Base-by-base conservation (phyloP, 2,113 vertebrate species). In the Origma solitaria region DNA sequence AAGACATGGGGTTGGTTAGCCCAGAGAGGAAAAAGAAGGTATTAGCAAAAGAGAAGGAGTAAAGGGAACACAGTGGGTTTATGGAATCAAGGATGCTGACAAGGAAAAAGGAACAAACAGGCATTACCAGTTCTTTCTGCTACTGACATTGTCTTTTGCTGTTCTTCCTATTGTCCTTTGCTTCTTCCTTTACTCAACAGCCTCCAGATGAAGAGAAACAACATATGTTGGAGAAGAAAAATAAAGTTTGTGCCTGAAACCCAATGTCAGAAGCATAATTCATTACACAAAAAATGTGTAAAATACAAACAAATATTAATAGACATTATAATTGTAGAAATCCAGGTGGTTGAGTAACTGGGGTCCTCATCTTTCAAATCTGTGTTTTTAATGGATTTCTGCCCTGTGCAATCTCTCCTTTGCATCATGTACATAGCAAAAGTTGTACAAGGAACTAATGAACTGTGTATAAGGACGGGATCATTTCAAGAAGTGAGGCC, bases 141-240 rank as follows among this genome's bases (percentile, higher is more conserved):
- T 31, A 7, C 30, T 75, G 70, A 51, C 24, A 42, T n/a, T 44
- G 4, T 28, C 38, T 82, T 88, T 61, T 80, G 35, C 60, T 82
- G 35, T 54, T 87, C 51, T 60, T 35, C 24, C 22, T 45, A 18
- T 25, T 1, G 14, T n/a, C 22, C 18, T 85, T 87, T 50, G n/a
- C 49, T 56, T 65, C n/a, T 37, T 82, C 33, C 58, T 65, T 79
- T 72, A 82, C 18, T 45, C 44, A 53, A 19, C 0, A 6, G 50
- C 35, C 78, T 77, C 31, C 64, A 68, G 31, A n/a, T 45, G 35
- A 90, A 45, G 15, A 95, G 37, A 77, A 77, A 58, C 9, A 54
- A 70, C 17, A 38, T 11, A 49, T 0, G 0, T 13, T 47, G 20
- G 21, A 57, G 18, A 2, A 42, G 49, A 58, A 27, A 38, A 13